phyloP scores from a whole-genome alignment of 2,888 invertebrate genomes.

The Cremastinae sp. region DNA sequence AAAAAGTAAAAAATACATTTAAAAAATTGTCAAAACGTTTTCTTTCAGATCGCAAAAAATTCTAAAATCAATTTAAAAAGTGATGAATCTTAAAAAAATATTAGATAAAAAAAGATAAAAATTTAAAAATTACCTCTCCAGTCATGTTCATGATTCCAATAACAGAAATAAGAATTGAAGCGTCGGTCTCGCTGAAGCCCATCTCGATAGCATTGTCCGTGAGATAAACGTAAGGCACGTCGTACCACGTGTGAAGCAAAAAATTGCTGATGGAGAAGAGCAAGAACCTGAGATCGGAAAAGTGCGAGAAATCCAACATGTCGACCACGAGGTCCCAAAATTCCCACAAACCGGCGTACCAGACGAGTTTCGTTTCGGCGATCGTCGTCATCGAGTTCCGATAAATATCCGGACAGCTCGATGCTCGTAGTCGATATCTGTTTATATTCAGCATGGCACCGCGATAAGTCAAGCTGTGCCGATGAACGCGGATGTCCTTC shows the following conservation, averaged over 20 bases:
- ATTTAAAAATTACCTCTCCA: slow-evolving; percentile 86
- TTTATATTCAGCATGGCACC: slow-evolving; percentile 93
- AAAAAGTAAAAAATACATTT: neutral
- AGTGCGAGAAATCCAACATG: slow-evolving; percentile 91
- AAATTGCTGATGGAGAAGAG: slow-evolving; percentile 94
- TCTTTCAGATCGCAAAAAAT: neutral
- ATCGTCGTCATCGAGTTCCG: slow-evolving; percentile 92
- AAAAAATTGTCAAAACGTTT: no score
- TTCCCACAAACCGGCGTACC: slow-evolving; percentile 89
- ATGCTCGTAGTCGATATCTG: slow-evolving; percentile 89
- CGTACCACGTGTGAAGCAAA: slow-evolving; percentile 94
- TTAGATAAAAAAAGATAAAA: slow-evolving; percentile 49
- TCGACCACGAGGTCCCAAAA: slow-evolving; percentile 89
- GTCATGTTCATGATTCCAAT: slow-evolving; percentile 94
- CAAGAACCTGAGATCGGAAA: slow-evolving; percentile 87
- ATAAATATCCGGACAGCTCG: slow-evolving; percentile 95
- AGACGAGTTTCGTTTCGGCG: slow-evolving; percentile 89
- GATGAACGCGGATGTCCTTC: slow-evolving; percentile 87
- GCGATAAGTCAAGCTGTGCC: slow-evolving; percentile 90
- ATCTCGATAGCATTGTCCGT: slow-evolving; percentile 89
- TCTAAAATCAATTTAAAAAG: neutral
- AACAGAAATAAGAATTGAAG: slow-evolving; percentile 91
- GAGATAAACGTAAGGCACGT: slow-evolving; percentile 95
- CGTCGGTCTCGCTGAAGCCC: slow-evolving; percentile 87
- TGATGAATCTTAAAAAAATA: no score